Evolutionary conservation across 2,888 invertebrate genomes (phyloP).

Genomic region (Cantharis lateralis): DNA sequence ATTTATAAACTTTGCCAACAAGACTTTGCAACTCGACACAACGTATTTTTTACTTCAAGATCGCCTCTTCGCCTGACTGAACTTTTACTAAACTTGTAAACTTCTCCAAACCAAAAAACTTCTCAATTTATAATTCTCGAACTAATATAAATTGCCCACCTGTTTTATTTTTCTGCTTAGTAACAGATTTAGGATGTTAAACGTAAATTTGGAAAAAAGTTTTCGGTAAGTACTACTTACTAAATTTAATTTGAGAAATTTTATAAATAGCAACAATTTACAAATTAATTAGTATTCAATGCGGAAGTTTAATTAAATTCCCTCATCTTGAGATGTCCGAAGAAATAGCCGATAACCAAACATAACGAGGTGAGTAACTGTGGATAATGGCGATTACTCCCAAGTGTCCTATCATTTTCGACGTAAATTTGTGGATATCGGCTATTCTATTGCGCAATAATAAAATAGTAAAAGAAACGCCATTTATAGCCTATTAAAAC

Average conservation of each 20-base stretch:
- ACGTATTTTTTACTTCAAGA: neutral
- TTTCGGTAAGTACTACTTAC: neutral
- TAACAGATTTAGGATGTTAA: conserved; percentile 15
- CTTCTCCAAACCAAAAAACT: conserved; percentile 22
- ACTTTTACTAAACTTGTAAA: conserved; percentile 25
- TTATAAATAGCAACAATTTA: neutral
- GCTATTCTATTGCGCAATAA: neutral
- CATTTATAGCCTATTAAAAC: neutral
- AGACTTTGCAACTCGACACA: neutral
- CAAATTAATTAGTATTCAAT: neutral
- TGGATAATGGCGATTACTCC: conserved; percentile 37
- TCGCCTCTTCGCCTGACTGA: conserved; percentile 20
- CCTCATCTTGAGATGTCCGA: conserved; percentile 13
- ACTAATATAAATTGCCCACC: conserved; percentile 32
- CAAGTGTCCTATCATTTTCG: conserved; percentile 36
- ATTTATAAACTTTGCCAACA: neutral
- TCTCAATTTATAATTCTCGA: conserved; percentile 28
- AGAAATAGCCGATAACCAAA: conserved; percentile 15
- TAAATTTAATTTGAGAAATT: neutral
- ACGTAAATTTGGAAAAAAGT: neutral
- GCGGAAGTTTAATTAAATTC: neutral
- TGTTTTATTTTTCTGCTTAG: conserved; percentile 23
- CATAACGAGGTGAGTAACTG: conserved; percentile 39
- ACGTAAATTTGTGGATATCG: conserved; percentile 26
- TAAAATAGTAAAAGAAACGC: neutral